Percentiles rank a stretch among this genome's conserved stretches.
Evolutionary conservation across 2,888 invertebrate species (phyloP).

Genomic region (Agapostemon virescens): DNA sequence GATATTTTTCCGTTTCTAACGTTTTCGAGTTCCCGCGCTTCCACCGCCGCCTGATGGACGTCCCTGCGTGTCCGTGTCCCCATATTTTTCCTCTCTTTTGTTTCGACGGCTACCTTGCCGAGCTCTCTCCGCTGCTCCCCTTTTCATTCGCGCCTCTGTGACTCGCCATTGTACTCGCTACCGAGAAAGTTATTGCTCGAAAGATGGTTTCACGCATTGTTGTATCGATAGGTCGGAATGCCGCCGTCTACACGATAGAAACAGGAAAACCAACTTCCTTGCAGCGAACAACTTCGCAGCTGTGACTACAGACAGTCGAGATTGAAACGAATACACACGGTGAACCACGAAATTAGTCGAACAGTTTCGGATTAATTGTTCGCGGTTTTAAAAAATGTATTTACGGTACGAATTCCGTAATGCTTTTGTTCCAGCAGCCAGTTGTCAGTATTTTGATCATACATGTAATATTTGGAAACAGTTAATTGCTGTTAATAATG

Average conservation of each 20-base stretch:
- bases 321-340: not conserved
- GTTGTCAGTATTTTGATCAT: too few species aligned
- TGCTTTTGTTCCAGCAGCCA: too few species aligned
- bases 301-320: not conserved
- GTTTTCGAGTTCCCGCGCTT: constrained; percentile 36
- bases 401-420: too few species aligned
- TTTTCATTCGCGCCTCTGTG: constrained; percentile 1
- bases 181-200: constrained; percentile 10
- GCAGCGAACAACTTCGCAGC: not conserved
- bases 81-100: constrained; percentile 24
- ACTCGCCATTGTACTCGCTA: constrained; percentile 1
- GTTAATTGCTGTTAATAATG: too few species aligned
- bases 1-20: constrained; percentile 70
- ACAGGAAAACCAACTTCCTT: not conserved
- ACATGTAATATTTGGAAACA: too few species aligned
- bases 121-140: not conserved
- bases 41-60: constrained; percentile 22
- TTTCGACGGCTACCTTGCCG: not conserved
- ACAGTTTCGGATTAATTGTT: too few species aligned
- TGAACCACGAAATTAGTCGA: too few species aligned
- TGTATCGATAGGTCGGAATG: not conserved
- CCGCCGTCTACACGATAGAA: not conserved
- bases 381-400: too few species aligned
- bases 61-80: not conserved
- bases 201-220: constrained; percentile 5